Percentiles rank a stretch among this genome's conserved stretches.
phyloP scores from a whole-genome alignment of 2,797 vertebrate species.

The Danio tinwini region DNA sequence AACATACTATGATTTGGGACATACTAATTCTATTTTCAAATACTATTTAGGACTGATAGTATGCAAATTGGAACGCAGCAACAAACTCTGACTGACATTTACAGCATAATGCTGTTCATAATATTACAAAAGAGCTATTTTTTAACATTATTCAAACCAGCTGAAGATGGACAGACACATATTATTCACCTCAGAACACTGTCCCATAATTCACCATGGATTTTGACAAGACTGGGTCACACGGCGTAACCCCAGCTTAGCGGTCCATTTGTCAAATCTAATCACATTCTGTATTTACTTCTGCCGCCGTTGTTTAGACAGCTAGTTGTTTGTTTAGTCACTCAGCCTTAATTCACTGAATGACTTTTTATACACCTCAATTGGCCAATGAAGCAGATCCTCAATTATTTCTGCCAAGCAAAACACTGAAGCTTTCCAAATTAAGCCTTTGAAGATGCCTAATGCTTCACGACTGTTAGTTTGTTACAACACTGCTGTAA shows the following conservation, averaged over 20 bases:
- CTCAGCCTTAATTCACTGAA: constrained; percentile 4
- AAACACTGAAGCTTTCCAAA: constrained; percentile 25
- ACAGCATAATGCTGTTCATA: constrained; percentile 11
- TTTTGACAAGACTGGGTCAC: constrained; percentile 14
- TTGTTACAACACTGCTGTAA: constrained; percentile 28
- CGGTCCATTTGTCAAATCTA: constrained; percentile 39
- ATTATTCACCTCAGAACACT: background rate
- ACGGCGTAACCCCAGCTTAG: background rate
- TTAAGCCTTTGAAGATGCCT: constrained; percentile 37
- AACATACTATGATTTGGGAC: too few species aligned
- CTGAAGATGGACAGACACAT: background rate
- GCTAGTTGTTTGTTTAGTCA: constrained; percentile 10
- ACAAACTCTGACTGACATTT: background rate
- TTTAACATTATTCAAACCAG: background rate
- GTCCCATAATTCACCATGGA: constrained; percentile 18
- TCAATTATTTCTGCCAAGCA: constrained; percentile 40
- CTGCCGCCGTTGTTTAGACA: constrained; percentile 8
- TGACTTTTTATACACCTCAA: background rate
- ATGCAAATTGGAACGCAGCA: too few species aligned
- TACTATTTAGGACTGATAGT: too few species aligned
- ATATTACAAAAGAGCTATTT: background rate
- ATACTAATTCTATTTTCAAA: too few species aligned
- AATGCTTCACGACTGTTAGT: constrained; percentile 32
- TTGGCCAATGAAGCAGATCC: constrained; percentile 22
- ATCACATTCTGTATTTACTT: constrained; percentile 35